Evolutionary conservation across 2,113 vertebrate genomes (phyloP).

Genomic region (Cryptomyrus ogoouensis): DNA sequence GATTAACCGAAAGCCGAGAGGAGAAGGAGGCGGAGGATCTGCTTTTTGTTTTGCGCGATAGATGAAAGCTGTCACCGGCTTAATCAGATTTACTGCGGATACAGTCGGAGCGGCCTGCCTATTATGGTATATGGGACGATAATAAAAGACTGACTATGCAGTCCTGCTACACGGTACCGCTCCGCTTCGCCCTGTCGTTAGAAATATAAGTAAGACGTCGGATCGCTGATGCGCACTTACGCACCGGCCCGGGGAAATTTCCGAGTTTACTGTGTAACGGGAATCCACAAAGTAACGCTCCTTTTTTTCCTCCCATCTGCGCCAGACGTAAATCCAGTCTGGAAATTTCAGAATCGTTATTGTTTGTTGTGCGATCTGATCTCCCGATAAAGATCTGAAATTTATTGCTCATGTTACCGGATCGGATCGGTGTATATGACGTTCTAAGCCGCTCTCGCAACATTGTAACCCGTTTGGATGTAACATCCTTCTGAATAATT

Average conservation of each 20-base stretch:
- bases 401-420: not conserved
- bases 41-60: slow-evolving; percentile 22
- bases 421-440: not conserved
- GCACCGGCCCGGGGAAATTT: not conserved
- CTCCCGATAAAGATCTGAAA: not conserved
- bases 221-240: slow-evolving; percentile 7
- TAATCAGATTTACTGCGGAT: slow-evolving; percentile 15
- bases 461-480: not conserved
- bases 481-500: not conserved
- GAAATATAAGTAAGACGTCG: slow-evolving; percentile 4
- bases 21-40: not conserved
- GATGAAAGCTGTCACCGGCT: slow-evolving; percentile 7
- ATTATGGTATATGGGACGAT: not conserved
- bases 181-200: slow-evolving; percentile 5
- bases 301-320: not conserved
- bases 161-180: slow-evolving; percentile 2
- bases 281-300: slow-evolving; percentile 4
- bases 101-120: slow-evolving; percentile 3
- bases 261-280: not conserved
- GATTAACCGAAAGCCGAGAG: not conserved
- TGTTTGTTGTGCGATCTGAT: slow-evolving; percentile 6
- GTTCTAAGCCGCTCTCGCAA: not conserved
- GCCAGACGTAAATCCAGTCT: slow-evolving; percentile 17
- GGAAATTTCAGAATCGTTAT: slow-evolving; percentile 15
- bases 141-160: slow-evolving; percentile 15